Conservation (phyloP, 2,797 vertebrate species). For the Sebastes steindachneri region DNA sequence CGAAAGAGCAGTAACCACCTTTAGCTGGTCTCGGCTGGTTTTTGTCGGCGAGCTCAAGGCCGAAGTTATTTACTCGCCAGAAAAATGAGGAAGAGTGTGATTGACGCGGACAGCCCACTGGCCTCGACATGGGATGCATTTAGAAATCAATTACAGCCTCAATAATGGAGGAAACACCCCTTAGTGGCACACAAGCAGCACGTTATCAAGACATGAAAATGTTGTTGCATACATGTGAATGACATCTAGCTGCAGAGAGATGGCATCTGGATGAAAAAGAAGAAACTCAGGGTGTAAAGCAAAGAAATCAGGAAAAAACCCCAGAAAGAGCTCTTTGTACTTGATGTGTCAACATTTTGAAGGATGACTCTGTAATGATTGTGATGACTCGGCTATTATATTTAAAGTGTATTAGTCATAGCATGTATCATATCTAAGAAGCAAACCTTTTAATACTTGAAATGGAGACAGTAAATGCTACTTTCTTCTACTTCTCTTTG, state of each 20-base stretch:
- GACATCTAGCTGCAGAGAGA: background rate
- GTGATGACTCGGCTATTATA: slow-evolving; percentile 30
- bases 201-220: slow-evolving; percentile 10
- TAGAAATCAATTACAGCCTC: slow-evolving; percentile 34
- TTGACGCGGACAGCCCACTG: slow-evolving; percentile 37
- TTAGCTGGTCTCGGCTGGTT: background rate
- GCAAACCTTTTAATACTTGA: background rate
- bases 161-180: slow-evolving; percentile 7
- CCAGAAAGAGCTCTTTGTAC: background rate
- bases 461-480: slow-evolving; percentile 1
- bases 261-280: background rate
- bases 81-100: slow-evolving; percentile 45
- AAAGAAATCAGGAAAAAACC: background rate
- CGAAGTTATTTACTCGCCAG: slow-evolving; percentile 41
- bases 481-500: slow-evolving; percentile 8
- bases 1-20: background rate
- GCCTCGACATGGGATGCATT: slow-evolving; percentile 48
- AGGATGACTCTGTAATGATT: background rate
- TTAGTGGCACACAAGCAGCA: background rate
- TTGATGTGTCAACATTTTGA: slow-evolving; percentile 31
- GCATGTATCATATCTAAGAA: background rate
- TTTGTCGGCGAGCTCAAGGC: background rate
- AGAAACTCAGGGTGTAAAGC: background rate
- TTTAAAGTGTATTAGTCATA: slow-evolving; percentile 14
- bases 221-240: background rate